Conservation (phyloP, 2,888 invertebrate species). For the Malthinus flaveolus region DNA sequence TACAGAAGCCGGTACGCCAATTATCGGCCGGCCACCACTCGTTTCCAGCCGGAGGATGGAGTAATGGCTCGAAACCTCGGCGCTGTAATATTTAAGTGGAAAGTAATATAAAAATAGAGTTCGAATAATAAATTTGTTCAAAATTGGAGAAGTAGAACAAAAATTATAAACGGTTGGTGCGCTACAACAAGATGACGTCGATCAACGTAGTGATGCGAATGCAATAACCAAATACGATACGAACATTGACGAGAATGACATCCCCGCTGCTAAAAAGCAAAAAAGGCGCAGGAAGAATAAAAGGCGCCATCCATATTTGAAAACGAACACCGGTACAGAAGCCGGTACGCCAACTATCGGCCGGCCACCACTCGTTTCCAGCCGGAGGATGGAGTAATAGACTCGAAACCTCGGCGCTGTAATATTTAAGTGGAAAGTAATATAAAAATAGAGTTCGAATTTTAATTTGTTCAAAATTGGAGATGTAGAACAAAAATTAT, state of each 20-base stretch:
- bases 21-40: no score
- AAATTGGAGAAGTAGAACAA: constrained; percentile 42
- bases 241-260: constrained; percentile 53
- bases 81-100: constrained; percentile 34
- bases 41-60: no score
- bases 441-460: constrained; percentile 26
- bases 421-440: constrained; percentile 33
- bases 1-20: no score
- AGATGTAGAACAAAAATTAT: constrained; percentile 40
- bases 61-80: no score
- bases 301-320: constrained; percentile 72
- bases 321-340: no score
- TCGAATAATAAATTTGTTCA: constrained; percentile 42
- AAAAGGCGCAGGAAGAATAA: constrained; percentile 75
- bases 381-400: no score
- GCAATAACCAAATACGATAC: constrained; percentile 54
- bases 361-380: no score
- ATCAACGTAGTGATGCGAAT: constrained; percentile 55
- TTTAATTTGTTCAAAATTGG: constrained; percentile 45
- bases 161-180: constrained; percentile 42
- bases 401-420: no score
- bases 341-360: no score
- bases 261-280: constrained; percentile 60
- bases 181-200: constrained; percentile 61
- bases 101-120: constrained; percentile 28